These are phyloP conservation scores for Antechinus stuartii DNA, from an alignment of 2,113 vertebrate genomes.

Conservation along the genomic window DNA sequence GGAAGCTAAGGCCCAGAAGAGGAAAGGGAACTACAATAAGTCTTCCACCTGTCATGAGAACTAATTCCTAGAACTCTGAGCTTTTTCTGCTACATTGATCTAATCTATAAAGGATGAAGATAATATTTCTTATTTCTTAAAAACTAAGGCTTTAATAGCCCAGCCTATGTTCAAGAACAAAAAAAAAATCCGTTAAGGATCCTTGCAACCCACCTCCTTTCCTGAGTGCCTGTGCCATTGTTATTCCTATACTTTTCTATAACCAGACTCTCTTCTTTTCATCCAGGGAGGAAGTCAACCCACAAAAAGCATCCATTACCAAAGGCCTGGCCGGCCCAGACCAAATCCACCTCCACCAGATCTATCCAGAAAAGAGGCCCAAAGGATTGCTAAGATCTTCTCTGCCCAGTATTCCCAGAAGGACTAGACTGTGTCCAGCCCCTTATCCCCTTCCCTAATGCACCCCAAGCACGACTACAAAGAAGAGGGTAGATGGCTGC, in stretches of 20 bases:
- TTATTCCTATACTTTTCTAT: background rate
- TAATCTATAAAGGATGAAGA: background rate
- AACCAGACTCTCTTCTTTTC: conserved; percentile 38
- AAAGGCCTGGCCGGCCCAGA: conserved; percentile 70
- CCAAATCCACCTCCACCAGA: conserved; percentile 74
- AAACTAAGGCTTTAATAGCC: background rate
- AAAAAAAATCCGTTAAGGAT: background rate
- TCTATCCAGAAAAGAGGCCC: conserved; percentile 86
- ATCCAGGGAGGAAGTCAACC: conserved; percentile 67
- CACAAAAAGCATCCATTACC: conserved; percentile 43
- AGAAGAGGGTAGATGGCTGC: background rate
- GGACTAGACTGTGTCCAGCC: conserved; percentile 61
- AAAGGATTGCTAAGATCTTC: conserved; percentile 94
- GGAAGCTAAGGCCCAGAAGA: background rate
- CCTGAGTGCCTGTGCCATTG: background rate
- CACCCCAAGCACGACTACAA: background rate
- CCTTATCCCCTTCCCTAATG: background rate
- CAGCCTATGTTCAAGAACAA: background rate
- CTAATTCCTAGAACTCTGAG: background rate
- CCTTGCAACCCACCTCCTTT: background rate
- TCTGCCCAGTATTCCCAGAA: conserved; percentile 85
- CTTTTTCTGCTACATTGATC: background rate
- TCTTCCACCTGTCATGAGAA: background rate
- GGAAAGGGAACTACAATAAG: background rate
- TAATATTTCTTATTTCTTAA: background rate